A percentile compares a stretch with the other conserved stretches of the same genome.
Evolutionary conservation across 2,797 vertebrate species (phyloP).

Genomic region (Ctenochaetus hawaiiensis): DNA sequence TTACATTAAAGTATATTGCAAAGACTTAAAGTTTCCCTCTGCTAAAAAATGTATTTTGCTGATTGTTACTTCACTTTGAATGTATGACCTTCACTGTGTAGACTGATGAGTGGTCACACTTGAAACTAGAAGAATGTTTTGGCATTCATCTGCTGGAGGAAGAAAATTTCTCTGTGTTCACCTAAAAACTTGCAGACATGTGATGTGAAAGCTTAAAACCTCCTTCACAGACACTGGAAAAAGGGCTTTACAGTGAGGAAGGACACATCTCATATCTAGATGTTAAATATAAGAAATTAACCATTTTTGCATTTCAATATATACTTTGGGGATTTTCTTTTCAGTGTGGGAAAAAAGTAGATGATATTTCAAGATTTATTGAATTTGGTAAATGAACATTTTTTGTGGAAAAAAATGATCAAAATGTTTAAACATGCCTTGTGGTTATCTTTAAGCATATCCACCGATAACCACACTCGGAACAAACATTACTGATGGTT

Average conservation of each 20-base stretch:
- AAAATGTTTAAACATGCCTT: not conserved
- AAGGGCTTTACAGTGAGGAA: not conserved
- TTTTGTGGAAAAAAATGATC: no score
- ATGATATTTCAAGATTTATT: no score
- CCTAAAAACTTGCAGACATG: not conserved
- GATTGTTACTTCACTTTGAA: not conserved
- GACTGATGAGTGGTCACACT: not conserved
- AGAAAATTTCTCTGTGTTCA: slow-evolving; percentile 5
- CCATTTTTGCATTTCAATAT: not conserved
- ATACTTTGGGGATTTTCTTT: no score
- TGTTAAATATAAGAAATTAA: not conserved
- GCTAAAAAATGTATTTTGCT: not conserved
- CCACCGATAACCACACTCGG: not conserved
- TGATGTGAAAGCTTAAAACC: not conserved
- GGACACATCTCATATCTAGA: not conserved
- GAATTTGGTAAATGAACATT: no score
- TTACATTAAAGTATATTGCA: not conserved
- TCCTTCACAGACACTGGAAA: not conserved
- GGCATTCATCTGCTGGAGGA: not conserved
- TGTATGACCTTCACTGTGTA: slow-evolving; percentile 24
- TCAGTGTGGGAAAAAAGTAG: no score
- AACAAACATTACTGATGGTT: not conserved
- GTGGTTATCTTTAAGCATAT: not conserved
- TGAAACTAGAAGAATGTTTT: not conserved
- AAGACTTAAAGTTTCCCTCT: not conserved